Evolutionary conservation across 2,797 vertebrate species (phyloP).

Genomic region (Lates japonicus): DNA sequence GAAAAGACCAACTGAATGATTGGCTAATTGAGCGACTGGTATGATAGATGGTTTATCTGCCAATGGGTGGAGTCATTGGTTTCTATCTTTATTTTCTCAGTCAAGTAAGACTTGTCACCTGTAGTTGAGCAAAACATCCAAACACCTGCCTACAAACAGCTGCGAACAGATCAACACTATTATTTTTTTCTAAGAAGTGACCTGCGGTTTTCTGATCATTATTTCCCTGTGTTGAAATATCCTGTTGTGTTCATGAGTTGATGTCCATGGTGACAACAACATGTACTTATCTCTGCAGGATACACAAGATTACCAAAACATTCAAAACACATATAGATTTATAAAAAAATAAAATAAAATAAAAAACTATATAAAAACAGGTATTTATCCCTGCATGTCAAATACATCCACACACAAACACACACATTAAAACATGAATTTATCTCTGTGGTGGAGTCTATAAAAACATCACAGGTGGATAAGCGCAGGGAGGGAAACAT

Average conservation of each 20-base stretch:
- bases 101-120: neutral
- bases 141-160: neutral
- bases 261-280: conserved; percentile 9
- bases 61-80: neutral
- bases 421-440: conserved; percentile 19
- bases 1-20: neutral
- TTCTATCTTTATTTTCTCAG: neutral
- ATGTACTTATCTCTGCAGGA: conserved; percentile 30
- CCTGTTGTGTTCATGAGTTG: conserved; percentile 12
- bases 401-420: conserved; percentile 1
- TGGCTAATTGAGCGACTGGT: neutral
- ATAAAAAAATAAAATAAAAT: neutral
- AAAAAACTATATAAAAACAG: conserved; percentile 4
- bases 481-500: conserved; percentile 6
- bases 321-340: conserved; percentile 6
- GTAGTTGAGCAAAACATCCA: neutral
- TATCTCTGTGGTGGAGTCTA: conserved; percentile 27
- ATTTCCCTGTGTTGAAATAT: conserved; percentile 13
- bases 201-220: conserved; percentile 27
- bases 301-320: conserved; percentile 10
- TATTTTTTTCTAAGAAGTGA: neutral
- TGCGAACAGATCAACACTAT: conserved; percentile 9
- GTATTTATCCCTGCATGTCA: conserved; percentile 40
- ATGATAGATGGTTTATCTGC: no score
- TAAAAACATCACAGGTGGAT: neutral